Percentiles rank a stretch among this genome's conserved stretches.
phyloP scores from a whole-genome alignment of 2,888 invertebrate species.

The Zygothrica quintamaculata region DNA sequence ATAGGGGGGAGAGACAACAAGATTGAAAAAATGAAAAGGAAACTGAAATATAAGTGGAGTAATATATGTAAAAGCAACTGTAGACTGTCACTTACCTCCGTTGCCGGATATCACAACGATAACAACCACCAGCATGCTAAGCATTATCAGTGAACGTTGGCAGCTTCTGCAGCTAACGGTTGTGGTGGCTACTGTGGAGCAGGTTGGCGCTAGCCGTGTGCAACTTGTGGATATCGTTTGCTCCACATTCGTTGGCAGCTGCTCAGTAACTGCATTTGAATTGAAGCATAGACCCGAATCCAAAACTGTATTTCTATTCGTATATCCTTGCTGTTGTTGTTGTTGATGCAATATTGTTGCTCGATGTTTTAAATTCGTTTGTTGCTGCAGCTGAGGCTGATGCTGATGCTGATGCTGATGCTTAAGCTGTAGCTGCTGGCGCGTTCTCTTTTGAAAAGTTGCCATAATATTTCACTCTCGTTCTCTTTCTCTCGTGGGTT shows the following conservation, averaged over 20 bases:
- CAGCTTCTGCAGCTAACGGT: constrained; percentile 47
- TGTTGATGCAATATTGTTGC: constrained; percentile 39
- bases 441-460: constrained; percentile 80
- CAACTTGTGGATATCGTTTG: constrained; percentile 41
- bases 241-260: constrained; percentile 1
- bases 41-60: background rate
- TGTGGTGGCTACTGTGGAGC: constrained; percentile 24
- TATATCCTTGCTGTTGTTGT: constrained; percentile 8
- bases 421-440: too few species aligned
- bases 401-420: constrained; percentile 42
- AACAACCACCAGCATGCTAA: constrained; percentile 81
- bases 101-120: constrained; percentile 81
- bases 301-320: too few species aligned
- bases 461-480: constrained; percentile 80
- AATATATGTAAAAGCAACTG: background rate
- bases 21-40: background rate
- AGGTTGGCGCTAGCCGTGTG: constrained; percentile 57
- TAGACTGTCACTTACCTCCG: constrained; percentile 71
- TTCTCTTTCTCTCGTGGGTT: constrained; percentile 33
- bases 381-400: constrained; percentile 48
- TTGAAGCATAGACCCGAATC: background rate
- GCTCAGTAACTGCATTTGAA: background rate
- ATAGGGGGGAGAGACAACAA: too few species aligned
- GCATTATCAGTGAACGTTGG: constrained; percentile 72
- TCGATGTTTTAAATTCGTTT: constrained; percentile 75